A percentile compares a stretch with the other conserved stretches of the same genome.
These are phyloP conservation scores for Oncorhynchus nerka DNA, from an alignment of 2,113 vertebrate genomes.

Conservation along the genomic window DNA sequence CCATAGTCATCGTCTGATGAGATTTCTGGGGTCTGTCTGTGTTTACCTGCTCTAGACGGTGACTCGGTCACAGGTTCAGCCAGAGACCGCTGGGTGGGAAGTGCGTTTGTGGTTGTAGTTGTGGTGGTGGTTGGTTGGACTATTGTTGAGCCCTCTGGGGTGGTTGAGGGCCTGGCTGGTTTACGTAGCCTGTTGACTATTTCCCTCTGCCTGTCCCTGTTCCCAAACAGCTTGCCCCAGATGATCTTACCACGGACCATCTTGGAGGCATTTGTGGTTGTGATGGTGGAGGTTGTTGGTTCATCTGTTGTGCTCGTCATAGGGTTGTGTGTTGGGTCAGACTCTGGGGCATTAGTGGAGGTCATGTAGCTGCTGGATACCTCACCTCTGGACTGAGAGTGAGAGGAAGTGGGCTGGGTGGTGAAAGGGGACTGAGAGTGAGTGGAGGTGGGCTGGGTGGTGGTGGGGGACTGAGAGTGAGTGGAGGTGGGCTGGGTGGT, in stretches of 20 bases:
- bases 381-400: conserved; percentile 21
- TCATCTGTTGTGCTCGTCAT: conserved; percentile 22
- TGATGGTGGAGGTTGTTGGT: conserved; percentile 14
- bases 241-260: conserved; percentile 64
- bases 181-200: conserved; percentile 54
- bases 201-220: conserved; percentile 51
- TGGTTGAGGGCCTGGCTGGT: conserved; percentile 31
- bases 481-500: too few species aligned
- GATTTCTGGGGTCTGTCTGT: conserved; percentile 41
- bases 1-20: conserved; percentile 54
- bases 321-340: conserved; percentile 34
- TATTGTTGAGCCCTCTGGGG: conserved; percentile 29
- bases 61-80: conserved; percentile 12
- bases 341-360: conserved; percentile 45
- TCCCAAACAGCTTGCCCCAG: conserved; percentile 69
- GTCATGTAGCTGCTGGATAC: conserved; percentile 38
- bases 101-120: conserved; percentile 1
- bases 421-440: too few species aligned
- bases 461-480: too few species aligned
- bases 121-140: not conserved
- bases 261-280: conserved; percentile 50
- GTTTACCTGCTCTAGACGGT: conserved; percentile 18
- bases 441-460: too few species aligned
- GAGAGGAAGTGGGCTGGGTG: too few species aligned
- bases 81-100: conserved; percentile 30